Conservation (phyloP, 2,888 invertebrate species). For the Drymonia ruficornis region DNA sequence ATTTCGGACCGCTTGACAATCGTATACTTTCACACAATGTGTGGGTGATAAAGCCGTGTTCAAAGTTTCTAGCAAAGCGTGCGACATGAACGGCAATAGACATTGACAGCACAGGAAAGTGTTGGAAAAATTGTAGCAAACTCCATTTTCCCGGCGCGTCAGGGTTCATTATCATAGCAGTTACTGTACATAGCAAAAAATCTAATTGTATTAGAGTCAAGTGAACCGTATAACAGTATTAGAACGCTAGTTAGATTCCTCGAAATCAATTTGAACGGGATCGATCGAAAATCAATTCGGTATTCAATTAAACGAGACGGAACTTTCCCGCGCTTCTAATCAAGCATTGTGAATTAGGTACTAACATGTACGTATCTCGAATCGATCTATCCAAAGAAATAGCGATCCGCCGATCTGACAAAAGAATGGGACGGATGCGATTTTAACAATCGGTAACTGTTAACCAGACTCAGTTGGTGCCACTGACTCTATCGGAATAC, state of each 20-base stretch:
- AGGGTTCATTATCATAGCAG: slow-evolving; percentile 42
- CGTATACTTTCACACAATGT: slow-evolving; percentile 23
- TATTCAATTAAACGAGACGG: slow-evolving; percentile 75
- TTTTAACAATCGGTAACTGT: slow-evolving; percentile 78
- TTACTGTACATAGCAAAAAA: slow-evolving; percentile 45
- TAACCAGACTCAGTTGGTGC: slow-evolving; percentile 47
- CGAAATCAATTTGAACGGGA: slow-evolving; percentile 70
- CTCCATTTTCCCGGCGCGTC: slow-evolving; percentile 34
- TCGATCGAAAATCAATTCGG: slow-evolving; percentile 73
- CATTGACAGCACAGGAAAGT: slow-evolving; percentile 26
- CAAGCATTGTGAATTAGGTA: slow-evolving; percentile 61
- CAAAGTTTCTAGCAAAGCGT: slow-evolving; percentile 21
- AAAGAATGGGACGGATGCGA: slow-evolving; percentile 69
- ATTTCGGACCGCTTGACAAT: slow-evolving; percentile 29
- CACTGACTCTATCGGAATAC: slow-evolving; percentile 49
- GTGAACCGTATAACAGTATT: slow-evolving; percentile 61
- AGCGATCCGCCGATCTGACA: slow-evolving; percentile 59
- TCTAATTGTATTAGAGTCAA: slow-evolving; percentile 57
- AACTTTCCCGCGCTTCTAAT: slow-evolving; percentile 74
- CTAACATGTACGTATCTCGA: slow-evolving; percentile 64
- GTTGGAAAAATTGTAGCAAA: slow-evolving; percentile 30
- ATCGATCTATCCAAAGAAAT: slow-evolving; percentile 75
- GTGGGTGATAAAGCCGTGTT: slow-evolving; percentile 18
- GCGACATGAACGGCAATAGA: background rate
- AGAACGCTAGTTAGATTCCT: slow-evolving; percentile 60